Evolutionary conservation across 1,140 invertebrate species (phyloP), one percentile per base, ranked within the genome.

Genomic region (Sarcophaga peregrina): DNA sequence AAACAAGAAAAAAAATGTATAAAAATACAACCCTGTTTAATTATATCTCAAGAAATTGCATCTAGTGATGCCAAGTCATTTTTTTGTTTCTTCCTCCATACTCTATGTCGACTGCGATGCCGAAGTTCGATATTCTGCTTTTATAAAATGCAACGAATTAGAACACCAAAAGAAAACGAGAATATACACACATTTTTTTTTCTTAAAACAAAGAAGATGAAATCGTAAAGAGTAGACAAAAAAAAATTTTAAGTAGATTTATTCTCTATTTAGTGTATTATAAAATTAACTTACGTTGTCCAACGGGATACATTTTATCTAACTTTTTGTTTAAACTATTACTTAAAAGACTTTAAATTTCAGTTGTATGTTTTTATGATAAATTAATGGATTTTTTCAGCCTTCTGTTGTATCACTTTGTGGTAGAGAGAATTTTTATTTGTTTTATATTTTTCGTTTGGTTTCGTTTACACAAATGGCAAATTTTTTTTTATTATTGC

Each of bases 301-400:
- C 91, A 85, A 92, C 92, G 86, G 92, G 92, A 91, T 92, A 92
- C 92, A 92, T 92, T 86, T 87, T 85, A 85, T 87, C 80, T 81
- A 73, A 47, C 58, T 62, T 83, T 52, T 74, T 82, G 8, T 54
- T 83, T 80, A 80, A 73, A 25, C 62, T 82, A 76, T 54, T 50
- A 83, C 25, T 72, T 62, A 80, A 80, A 80, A 62, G 76, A 37
- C 68, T 82, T 45, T 68, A 48, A 78, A 37, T 83, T 17, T 54
- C 80, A 50, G 48, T 81, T 68, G 46, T 52, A 62, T 81, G 75
- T 81, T 58, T 9, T 74, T 83, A 50, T 80, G 74, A 58, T 83
- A 81, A 78, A 78, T 37, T 78, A 50, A 78, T 73, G 62, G 85
- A 89, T 88, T 81, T 10, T 46, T 90, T 90, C 88, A 90, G 88